A percentile compares a stretch with the other conserved stretches of the same genome.
phyloP scores from a whole-genome alignment of 2,888 invertebrate species.

The Cantharis rufa region DNA sequence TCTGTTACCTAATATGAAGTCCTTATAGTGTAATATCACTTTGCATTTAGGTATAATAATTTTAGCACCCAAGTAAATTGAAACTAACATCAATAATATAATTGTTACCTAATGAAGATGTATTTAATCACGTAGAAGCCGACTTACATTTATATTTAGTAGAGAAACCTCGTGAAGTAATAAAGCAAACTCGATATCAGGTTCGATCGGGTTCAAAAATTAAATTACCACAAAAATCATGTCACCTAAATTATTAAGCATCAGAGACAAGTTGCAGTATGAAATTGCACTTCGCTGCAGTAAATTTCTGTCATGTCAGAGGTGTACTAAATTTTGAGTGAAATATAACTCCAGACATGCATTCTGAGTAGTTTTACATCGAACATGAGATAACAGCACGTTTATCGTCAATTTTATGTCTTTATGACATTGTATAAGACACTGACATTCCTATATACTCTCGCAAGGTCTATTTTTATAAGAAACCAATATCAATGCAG shows the following conservation, averaged over 20 bases:
- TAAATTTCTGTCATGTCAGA: constrained; percentile 16
- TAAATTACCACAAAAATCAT: background rate
- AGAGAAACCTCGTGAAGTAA: background rate
- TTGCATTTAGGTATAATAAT: background rate
- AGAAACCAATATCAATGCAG: background rate
- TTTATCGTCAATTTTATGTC: constrained; percentile 26
- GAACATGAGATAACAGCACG: constrained; percentile 22
- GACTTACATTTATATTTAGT: background rate
- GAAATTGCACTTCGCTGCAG: constrained; percentile 11
- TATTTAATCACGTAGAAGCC: background rate
- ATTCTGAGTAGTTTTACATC: constrained; percentile 25
- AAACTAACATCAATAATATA: background rate
- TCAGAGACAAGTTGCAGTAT: constrained; percentile 8
- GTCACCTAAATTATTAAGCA: background rate
- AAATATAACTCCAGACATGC: constrained; percentile 21
- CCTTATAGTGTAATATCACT: background rate
- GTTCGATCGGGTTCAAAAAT: background rate
- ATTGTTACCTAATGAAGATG: background rate
- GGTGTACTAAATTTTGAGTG: constrained; percentile 28
- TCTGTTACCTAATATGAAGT: background rate
- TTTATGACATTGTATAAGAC: constrained; percentile 19
- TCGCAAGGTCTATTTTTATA: background rate
- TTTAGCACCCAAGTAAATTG: background rate
- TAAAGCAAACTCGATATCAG: background rate
- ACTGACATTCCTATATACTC: background rate